These are phyloP conservation scores for Uropsilus gracilis DNA, from an alignment of 2,113 vertebrate genomes.

Conservation along the genomic window DNA sequence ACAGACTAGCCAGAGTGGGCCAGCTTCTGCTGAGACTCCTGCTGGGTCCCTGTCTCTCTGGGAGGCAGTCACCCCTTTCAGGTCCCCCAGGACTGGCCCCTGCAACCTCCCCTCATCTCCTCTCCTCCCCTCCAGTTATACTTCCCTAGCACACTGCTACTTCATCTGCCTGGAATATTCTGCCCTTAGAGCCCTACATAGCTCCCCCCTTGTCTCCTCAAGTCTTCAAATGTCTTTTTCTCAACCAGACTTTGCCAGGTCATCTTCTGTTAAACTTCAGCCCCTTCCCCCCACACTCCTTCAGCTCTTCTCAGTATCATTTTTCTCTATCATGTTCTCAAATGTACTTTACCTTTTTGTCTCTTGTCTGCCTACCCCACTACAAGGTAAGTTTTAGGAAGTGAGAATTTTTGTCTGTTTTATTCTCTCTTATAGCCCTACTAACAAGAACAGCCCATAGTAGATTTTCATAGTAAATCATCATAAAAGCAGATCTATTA, in stretches of 20 bases:
- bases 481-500: not conserved
- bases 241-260: not conserved
- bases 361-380: not conserved
- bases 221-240: not conserved
- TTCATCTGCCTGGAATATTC: not conserved
- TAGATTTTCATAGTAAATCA: not conserved
- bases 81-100: not conserved
- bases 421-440: not conserved
- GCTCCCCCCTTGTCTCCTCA: not conserved
- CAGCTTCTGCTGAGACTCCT: not conserved
- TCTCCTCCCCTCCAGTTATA: not conserved
- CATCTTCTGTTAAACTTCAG: not conserved
- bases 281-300: not conserved
- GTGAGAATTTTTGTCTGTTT: conserved; percentile 20
- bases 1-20: not conserved
- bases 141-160: not conserved
- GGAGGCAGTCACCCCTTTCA: not conserved
- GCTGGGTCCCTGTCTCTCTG: not conserved
- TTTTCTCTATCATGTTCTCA: not conserved
- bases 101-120: not conserved
- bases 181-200: not conserved
- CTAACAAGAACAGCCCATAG: not conserved
- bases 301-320: not conserved
- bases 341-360: not conserved
- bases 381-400: not conserved